These are phyloP conservation scores for Heliconius hermathena DNA, from an alignment of 1,140 invertebrate genomes.

Conservation along the genomic window DNA sequence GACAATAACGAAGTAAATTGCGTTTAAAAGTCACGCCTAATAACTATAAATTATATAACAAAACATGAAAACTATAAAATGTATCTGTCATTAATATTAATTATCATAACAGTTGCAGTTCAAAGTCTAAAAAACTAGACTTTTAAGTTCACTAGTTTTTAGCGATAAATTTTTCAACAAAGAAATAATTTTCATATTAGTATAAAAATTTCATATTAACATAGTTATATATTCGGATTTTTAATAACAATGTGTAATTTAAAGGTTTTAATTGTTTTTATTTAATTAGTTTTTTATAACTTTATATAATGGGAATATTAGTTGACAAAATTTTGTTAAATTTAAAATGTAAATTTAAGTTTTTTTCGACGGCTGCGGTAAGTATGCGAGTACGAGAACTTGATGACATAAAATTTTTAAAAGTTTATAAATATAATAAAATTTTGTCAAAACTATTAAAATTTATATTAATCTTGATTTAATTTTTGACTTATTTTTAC, in stretches of 20 bases:
- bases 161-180: no score
- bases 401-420: background rate
- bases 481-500: background rate
- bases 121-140: background rate
- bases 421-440: background rate
- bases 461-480: background rate
- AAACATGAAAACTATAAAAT: background rate
- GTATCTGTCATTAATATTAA: background rate
- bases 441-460: background rate
- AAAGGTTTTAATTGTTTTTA: constrained; percentile 1
- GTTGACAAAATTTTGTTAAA: background rate
- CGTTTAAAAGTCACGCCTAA: background rate
- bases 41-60: background rate
- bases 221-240: background rate
- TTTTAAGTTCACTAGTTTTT: no score
- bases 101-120: background rate
- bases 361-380: background rate
- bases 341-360: background rate
- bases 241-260: background rate
- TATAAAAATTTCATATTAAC: background rate
- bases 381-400: background rate
- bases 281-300: background rate
- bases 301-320: background rate
- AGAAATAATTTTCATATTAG: background rate
- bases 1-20: background rate